Evolutionary conservation across 2,797 vertebrate genomes (phyloP), one percentile per base, ranked within the genome.

Genomic region (Mus minutoides): DNA sequence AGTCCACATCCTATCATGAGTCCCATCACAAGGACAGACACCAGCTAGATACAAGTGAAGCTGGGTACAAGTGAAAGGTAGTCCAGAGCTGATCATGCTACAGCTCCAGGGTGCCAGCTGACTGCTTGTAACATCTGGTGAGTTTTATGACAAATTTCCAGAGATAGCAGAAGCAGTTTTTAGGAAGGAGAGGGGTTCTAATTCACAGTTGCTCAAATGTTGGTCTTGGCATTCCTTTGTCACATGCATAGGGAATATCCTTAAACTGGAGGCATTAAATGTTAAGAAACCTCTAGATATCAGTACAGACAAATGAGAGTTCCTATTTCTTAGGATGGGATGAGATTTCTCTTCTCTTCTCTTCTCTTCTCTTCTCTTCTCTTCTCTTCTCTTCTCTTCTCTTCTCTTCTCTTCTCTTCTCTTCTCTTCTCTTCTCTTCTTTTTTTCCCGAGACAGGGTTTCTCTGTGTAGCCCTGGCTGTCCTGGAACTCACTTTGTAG

Each of bases 201-300:
- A 90, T 71, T 94, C 29, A 56, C 11, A 46, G 34, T 71, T 79
- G 37, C 29, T 92, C 37, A 78, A 43, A 88, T 31, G 37, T 49
- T 86, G 79, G 73, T 92, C 37, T 92, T 64, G 29, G 0, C 17
- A 49, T 6, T 79, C 43, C 52, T 3, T 17, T 43, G 67, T 91
- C 26, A 90, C 29, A 24, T 10, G 29, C 52, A 58, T 78, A 75
- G 40, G 43, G 16, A 85, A 60, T 29, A 34, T 14, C 77, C 40
- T 19, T 58, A n/a, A 83, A 71, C 14, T 79, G 16, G 43, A 94
- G 62, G 29, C 40, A 77, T 64, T 91, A 4, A 46, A 62, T 75
- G 46, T 46, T 60, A 83, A 94, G 46, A 88, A 56, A 7, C 49
- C 88, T 95, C 69, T 79, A 79, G 73, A 46, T 78, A 31, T 95